Evolutionary conservation across 1,140 invertebrate species (phyloP), one percentile per base, ranked within the genome.

Genomic region (Procambarus clarkii): DNA sequence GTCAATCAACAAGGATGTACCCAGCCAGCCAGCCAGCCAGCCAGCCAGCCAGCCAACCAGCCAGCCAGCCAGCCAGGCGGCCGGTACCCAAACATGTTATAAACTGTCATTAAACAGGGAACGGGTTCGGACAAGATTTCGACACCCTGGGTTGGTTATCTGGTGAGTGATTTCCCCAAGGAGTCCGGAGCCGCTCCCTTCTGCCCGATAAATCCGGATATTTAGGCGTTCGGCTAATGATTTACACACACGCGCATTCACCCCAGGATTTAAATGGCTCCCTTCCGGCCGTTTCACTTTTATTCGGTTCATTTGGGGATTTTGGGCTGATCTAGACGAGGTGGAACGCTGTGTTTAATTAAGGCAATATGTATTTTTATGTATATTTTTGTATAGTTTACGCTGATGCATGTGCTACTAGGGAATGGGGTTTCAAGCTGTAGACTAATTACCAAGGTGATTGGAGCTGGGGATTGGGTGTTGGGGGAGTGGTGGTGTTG

Each of bases 81-180:
- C 34, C 46, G 60, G n/a, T 54, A 69, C 81, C 58, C 81, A 83
- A 83, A 83, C 81, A 83, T n/a, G 81, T 83, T 83, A 69, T 69
- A 83, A 83, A 83, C 58, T 83, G 58, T 60, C 81, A 83, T 83
- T 83, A 83, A 83, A 83, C 81, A 46, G 54, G 34, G 80, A 60
- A 46, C 46, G 58, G 9, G 11, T 48, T 5, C 81, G 58, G 81
- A 69, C 54, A 64, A 83, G 58, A 45, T 45, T 69, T 74, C 69
- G 69, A 74, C 69, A 74, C n/a, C 69, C 60, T 44, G 60, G 58
- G 18, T 64, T 44, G 81, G 60, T 15, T 64, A 83, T 83, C 81
- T 34, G 18, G 81, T 18, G 81, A 3, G 58, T 83, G 81, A 83
- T 83, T 83, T 83, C 81, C 81, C 81, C 81, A 24, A 83, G 81